Percentiles rank a stretch among this genome's conserved stretches.
These are phyloP conservation scores for Apamea anceps DNA, from an alignment of 2,888 invertebrate species.

Conservation along the genomic window DNA sequence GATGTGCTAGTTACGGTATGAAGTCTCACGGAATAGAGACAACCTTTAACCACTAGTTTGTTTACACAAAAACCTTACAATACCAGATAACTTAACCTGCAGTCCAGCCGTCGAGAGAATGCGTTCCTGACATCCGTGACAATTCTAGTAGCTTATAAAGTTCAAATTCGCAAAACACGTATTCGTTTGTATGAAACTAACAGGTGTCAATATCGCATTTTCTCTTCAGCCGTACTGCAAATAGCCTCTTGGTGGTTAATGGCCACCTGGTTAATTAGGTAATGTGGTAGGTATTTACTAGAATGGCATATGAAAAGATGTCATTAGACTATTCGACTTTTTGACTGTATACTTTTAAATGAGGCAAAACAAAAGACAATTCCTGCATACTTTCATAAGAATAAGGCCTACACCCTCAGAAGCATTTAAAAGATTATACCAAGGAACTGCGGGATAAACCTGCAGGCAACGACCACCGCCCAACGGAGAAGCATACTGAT, in stretches of 20 bases:
- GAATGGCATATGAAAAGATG: not conserved
- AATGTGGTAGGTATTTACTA: not conserved
- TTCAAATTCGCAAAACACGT: not conserved
- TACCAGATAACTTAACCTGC: no score
- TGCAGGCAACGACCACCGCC: conserved; percentile 41
- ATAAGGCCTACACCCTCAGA: conserved; percentile 1
- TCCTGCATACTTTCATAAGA: not conserved
- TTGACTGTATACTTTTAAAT: not conserved
- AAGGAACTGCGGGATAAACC: conserved; percentile 15
- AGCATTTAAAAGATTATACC: conserved; percentile 26
- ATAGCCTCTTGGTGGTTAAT: not conserved
- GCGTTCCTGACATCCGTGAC: not conserved
- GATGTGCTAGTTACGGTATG: not conserved
- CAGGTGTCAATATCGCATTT: not conserved
- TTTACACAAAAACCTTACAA: not conserved
- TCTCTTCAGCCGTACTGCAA: not conserved
- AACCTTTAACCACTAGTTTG: not conserved
- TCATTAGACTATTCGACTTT: no score
- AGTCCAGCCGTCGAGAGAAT: not conserved
- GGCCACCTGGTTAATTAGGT: no score
- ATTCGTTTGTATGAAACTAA: no score
- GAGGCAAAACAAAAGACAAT: not conserved
- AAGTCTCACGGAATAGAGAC: not conserved
- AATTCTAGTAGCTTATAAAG: not conserved
- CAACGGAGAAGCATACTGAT: conserved; percentile 47